These are phyloP conservation scores for Megaceryle alcyon DNA, from an alignment of 2,797 vertebrate genomes.

Conservation along the genomic window DNA sequence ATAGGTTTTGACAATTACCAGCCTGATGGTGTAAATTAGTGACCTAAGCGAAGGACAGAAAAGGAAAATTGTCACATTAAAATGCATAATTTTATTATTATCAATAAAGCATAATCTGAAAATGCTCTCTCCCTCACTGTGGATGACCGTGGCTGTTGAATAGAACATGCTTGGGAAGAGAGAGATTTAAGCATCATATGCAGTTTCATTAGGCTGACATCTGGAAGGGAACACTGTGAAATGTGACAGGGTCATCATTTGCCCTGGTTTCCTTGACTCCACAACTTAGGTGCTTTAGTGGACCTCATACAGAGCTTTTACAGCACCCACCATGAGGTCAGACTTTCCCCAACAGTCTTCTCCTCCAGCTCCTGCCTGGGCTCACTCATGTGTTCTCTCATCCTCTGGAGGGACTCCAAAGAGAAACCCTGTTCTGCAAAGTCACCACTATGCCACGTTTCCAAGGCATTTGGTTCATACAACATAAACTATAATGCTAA, in stretches of 20 bases:
- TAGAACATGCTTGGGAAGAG: not conserved
- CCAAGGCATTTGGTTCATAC: not conserved
- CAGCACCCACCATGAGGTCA: not conserved
- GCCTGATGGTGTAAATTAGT: constrained; percentile 17
- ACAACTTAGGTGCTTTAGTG: not conserved
- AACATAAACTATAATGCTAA: not conserved
- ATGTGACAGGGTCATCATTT: not conserved
- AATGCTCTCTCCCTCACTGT: not conserved
- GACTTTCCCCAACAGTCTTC: not conserved
- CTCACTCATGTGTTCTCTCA: fast-evolving
- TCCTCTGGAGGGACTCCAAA: not conserved
- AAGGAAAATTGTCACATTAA: not conserved
- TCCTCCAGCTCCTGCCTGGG: not conserved
- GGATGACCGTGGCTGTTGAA: not conserved
- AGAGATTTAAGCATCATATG: not conserved
- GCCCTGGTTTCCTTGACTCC: not conserved
- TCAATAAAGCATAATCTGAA: not conserved
- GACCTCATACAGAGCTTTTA: fast-evolving
- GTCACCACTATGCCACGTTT: fast-evolving
- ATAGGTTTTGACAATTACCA: not conserved
- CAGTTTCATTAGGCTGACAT: not conserved
- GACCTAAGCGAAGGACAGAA: not conserved
- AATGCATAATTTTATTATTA: not conserved
- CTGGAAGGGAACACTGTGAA: not conserved
- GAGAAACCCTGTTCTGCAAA: not conserved